Evolutionary conservation across 2,797 vertebrate genomes (phyloP).

Genomic region (Telmatherina bonti): DNA sequence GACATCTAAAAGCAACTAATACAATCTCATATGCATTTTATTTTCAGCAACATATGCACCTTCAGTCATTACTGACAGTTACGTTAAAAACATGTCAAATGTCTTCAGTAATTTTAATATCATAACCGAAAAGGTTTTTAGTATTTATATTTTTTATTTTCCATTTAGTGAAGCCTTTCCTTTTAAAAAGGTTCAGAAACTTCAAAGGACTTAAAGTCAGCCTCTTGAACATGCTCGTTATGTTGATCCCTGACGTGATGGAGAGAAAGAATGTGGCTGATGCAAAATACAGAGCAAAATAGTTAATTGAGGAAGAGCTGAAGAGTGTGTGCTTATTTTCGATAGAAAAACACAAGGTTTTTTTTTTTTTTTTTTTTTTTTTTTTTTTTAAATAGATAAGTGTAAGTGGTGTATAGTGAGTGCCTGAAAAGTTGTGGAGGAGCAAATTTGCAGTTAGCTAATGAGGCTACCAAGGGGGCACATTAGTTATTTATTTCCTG

Average conservation of each 20-base stretch:
- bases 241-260: slow-evolving; percentile 29
- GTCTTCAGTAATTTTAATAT: too few relatives aligned
- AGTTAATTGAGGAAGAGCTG: slow-evolving; percentile 9
- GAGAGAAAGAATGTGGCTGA: slow-evolving; percentile 33
- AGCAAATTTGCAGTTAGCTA: slow-evolving; percentile 77
- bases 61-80: too few relatives aligned
- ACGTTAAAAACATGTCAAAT: too few relatives aligned
- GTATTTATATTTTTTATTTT: slow-evolving; percentile 36
- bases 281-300: slow-evolving; percentile 26
- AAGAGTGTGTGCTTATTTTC: neutral
- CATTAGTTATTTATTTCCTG: slow-evolving; percentile 85
- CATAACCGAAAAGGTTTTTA: too few relatives aligned
- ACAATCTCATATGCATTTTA: too few relatives aligned
- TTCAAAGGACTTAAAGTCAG: slow-evolving; percentile 44
- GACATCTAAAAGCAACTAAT: too few relatives aligned
- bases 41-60: too few relatives aligned
- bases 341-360: too few relatives aligned
- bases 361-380: too few relatives aligned
- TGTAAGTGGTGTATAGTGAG: slow-evolving; percentile 24
- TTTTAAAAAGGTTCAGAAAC: slow-evolving; percentile 32
- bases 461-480: slow-evolving; percentile 81
- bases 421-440: slow-evolving; percentile 56
- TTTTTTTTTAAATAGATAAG: too few relatives aligned
- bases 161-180: slow-evolving; percentile 18
- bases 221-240: slow-evolving; percentile 49